phyloP scores from a whole-genome alignment of 1,140 invertebrate species.

The Latrodectus geometricus region DNA sequence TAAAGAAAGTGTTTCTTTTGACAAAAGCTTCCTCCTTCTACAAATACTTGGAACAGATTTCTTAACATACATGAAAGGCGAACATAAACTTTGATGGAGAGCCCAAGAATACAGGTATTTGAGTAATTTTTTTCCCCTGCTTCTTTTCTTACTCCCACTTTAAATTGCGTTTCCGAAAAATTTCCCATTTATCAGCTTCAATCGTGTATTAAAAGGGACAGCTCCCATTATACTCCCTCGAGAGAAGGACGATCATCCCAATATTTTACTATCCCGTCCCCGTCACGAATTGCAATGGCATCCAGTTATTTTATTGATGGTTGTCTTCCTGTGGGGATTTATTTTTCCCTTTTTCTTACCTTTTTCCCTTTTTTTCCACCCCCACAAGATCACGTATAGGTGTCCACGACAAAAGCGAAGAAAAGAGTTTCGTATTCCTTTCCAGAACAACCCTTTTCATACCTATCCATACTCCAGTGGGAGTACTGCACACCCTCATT shows the following conservation, averaged over 20 bases:
- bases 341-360: not conserved
- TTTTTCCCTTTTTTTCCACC: not conserved
- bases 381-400: not conserved
- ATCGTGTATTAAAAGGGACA: slow-evolving; percentile 49
- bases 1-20: slow-evolving; percentile 28
- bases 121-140: not conserved
- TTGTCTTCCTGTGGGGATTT: slow-evolving; percentile 26
- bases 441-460: too few species aligned
- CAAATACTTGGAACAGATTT: slow-evolving; percentile 22
- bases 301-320: slow-evolving; percentile 47
- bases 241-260: not conserved
- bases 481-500: not conserved
- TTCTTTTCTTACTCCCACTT: not conserved
- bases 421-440: slow-evolving; percentile 10
- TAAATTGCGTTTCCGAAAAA: not conserved
- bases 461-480: not conserved
- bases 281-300: slow-evolving; percentile 32
- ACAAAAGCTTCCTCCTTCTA: slow-evolving; percentile 2
- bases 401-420: slow-evolving; percentile 1
- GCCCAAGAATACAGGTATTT: slow-evolving; percentile 8
- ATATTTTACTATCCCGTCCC: slow-evolving; percentile 4
- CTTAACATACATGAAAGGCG: not conserved
- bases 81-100: slow-evolving; percentile 22
- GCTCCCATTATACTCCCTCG: slow-evolving; percentile 27
- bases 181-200: slow-evolving; percentile 49